phyloP scores from a whole-genome alignment of 23 tunicate genomes.

The Phallusia fumigata region DNA sequence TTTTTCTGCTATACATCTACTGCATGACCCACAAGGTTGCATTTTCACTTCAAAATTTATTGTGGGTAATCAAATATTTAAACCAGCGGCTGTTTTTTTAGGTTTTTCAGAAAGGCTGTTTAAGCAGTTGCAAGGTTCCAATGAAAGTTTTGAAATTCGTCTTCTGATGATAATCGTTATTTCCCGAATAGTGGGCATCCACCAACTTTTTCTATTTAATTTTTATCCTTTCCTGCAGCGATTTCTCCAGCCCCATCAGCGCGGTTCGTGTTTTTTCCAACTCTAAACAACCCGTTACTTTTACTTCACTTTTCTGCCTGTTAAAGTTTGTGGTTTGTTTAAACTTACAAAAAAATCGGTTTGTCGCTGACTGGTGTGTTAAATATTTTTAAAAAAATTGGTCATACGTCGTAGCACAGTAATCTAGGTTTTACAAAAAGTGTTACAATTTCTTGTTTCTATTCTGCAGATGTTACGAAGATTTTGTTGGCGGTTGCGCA shows the following conservation, averaged over 20 bases:
- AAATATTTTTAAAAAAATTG: too few species aligned
- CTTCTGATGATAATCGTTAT: conserved; percentile 76
- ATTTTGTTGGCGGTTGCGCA: conserved; percentile 79
- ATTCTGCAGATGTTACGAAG: conserved; percentile 78
- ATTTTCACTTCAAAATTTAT: not conserved
- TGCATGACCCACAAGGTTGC: conserved; percentile 95
- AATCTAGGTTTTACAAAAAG: too few species aligned
- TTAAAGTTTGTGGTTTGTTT: too few species aligned
- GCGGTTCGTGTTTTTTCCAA: conserved; percentile 55
- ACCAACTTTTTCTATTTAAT: conserved; percentile 69
- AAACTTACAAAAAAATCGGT: too few species aligned
- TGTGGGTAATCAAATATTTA: not conserved
- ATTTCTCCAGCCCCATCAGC: conserved; percentile 88
- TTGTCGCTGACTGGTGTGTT: too few species aligned
- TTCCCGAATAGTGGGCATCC: conserved; percentile 86
- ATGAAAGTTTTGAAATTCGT: conserved; percentile 74
- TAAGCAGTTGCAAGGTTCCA: conserved; percentile 73
- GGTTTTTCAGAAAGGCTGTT: conserved; percentile 84
- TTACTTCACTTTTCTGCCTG: too few species aligned
- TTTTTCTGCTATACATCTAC: conserved; percentile 87
- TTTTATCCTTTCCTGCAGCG: conserved; percentile 91
- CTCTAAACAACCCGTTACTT: too few species aligned
- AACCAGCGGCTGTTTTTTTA: not conserved
- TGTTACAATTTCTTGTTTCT: too few species aligned
- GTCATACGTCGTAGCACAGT: too few species aligned